Conservation (phyloP, 1,140 invertebrate species). For the Drosophila trapezifrons region DNA sequence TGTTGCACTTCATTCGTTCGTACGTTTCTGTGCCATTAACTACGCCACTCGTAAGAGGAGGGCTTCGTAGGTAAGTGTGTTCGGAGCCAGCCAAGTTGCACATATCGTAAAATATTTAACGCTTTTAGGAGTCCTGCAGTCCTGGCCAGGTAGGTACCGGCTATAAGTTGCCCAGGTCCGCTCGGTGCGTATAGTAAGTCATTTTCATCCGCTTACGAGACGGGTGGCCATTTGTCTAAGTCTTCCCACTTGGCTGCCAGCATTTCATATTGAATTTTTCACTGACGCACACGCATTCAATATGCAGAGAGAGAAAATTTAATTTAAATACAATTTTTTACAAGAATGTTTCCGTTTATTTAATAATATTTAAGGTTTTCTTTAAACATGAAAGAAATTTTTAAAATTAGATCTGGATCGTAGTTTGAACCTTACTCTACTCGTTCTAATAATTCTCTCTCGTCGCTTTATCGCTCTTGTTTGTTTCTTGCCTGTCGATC, state of each 20-base stretch:
- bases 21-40: slow-evolving; percentile 76
- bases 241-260: slow-evolving; percentile 24
- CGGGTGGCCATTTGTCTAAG: slow-evolving; percentile 53
- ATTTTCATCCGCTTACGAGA: slow-evolving; percentile 49
- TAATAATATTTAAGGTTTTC: too few species aligned
- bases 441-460: too few species aligned
- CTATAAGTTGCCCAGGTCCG: slow-evolving; percentile 18
- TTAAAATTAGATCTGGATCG: too few species aligned
- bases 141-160: slow-evolving; percentile 20
- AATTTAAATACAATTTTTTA: background rate
- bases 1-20: slow-evolving; percentile 68
- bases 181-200: slow-evolving; percentile 40
- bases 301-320: slow-evolving; percentile 4
- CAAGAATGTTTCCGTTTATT: too few species aligned
- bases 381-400: too few species aligned
- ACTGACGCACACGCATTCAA: slow-evolving; percentile 7
- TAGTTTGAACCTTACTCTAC: too few species aligned
- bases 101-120: slow-evolving; percentile 80
- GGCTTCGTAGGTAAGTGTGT: slow-evolving; percentile 2
- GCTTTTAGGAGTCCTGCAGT: slow-evolving; percentile 67
- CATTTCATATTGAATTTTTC: slow-evolving; percentile 63
- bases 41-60: slow-evolving; percentile 29
- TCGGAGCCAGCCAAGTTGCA: slow-evolving; percentile 29
- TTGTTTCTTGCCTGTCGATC: too few species aligned
- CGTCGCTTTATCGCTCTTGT: too few species aligned